These are phyloP conservation scores for Planococcus citri DNA, from an alignment of 1,140 invertebrate genomes.

Conservation along the genomic window DNA sequence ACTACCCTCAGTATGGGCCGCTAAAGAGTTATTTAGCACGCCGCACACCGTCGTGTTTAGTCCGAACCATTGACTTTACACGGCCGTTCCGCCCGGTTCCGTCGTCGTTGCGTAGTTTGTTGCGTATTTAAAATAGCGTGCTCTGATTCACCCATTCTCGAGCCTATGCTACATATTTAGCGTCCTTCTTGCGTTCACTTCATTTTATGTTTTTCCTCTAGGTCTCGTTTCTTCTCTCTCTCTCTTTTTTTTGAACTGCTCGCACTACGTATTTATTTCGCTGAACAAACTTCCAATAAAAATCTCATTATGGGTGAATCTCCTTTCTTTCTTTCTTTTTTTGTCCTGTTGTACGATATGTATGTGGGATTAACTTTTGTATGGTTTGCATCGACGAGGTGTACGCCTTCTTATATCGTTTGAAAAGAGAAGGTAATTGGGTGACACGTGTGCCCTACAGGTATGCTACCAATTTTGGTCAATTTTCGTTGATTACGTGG, in stretches of 20 bases:
- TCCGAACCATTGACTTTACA: constrained; percentile 17
- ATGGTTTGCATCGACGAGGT: too few relatives aligned
- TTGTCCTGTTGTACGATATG: neutral
- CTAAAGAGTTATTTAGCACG: constrained; percentile 19
- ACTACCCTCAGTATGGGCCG: constrained; percentile 11
- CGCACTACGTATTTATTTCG: neutral
- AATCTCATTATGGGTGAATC: neutral
- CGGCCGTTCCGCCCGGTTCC: neutral
- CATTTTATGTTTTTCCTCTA: too few relatives aligned
- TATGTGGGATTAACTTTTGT: too few relatives aligned
- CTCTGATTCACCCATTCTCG: neutral
- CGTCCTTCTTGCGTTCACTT: too few relatives aligned
- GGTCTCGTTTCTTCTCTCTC: too few relatives aligned
- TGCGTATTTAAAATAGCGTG: neutral
- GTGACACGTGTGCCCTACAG: too few relatives aligned
- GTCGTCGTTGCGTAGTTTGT: neutral
- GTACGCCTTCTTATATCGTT: too few relatives aligned
- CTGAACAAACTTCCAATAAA: neutral
- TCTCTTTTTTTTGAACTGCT: too few relatives aligned
- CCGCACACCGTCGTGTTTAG: constrained; percentile 11
- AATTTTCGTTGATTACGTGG: too few relatives aligned
- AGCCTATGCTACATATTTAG: neutral
- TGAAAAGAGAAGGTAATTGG: too few relatives aligned
- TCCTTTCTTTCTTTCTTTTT: too few relatives aligned
- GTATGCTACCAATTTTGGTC: too few relatives aligned